Base-by-base conservation (phyloP, 2,797 vertebrate species). In the Melanotaenia parkinsoni region DNA sequence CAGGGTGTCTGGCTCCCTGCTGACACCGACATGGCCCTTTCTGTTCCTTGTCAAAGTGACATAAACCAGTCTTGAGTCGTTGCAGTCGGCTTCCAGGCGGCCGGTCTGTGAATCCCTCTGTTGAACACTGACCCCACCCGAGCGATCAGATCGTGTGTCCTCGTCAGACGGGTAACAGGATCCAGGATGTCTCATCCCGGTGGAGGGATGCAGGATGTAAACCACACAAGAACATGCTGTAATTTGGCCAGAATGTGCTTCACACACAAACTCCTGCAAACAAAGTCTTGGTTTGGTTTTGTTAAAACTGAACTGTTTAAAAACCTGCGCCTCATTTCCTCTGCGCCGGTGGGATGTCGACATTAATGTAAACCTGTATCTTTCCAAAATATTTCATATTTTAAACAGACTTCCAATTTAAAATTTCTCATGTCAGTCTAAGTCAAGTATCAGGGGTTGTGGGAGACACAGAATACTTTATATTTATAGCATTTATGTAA, bases 1-100 rank as follows among this genome's bases (percentile, higher is more conserved):
- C 38, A 3, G 75, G 63, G 85, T 63, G 85, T 88, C 83, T 85
- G 85, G 67, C 73, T 86, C 69, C 85, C 86, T 11, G 43, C 88
- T 91, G 84, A 93, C 91, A 88, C 66, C 67, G 81, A 91, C 89
- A 89, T 84, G 85, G 87, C 79, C 79, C 65, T 59, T 68, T 82
- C 91, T 93, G 92, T 89, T 93, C 87, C 85, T 82, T 85, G 86
- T 93, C 92, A 92, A 76, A 83, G 83, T 93, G 92, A 94, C 87
- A 91, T 86, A 77, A 86, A 86, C 69, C 85, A 76, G 86, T 57
- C 84, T 84, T 88, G 88, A 88, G 75, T 88, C 80, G 79, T 63
- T 72, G 58, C 74, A 37, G 58, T 68, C 6, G 64, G 75, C 54
- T 79, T 85, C 75, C 57, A 68, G 62, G 70, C 16, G 28, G 62